A percentile compares a stretch with the other conserved stretches of the same genome.
These are phyloP conservation scores for Micoletzkya japonica DNA, from an alignment of 2,888 invertebrate species.

Conservation along the genomic window DNA sequence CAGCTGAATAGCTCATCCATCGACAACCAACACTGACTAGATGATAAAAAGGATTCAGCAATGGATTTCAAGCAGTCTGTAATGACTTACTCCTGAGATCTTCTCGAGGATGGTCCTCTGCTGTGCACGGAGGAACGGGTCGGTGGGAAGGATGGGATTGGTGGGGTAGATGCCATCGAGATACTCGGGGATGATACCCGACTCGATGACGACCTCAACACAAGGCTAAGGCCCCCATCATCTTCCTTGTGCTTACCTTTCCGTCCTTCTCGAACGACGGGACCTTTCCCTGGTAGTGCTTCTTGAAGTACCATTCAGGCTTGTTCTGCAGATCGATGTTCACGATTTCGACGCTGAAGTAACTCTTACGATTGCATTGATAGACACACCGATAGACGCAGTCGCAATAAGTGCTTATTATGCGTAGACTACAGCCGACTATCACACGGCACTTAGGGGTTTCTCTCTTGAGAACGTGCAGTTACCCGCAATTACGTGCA, in stretches of 20 bases:
- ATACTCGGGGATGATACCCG: conserved; percentile 79
- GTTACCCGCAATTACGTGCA: background rate
- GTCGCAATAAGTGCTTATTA: no score
- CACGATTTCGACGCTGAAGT: conserved; percentile 43
- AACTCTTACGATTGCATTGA: background rate
- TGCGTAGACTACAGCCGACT: no score
- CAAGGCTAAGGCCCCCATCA: background rate
- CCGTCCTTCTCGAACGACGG: conserved; percentile 75
- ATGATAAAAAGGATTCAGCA: background rate
- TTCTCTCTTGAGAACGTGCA: no score
- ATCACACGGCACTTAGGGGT: no score
- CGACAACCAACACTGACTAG: background rate
- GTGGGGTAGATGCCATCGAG: conserved; percentile 79
- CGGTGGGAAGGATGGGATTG: conserved; percentile 72
- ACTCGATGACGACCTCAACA: conserved; percentile 75
- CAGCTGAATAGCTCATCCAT: conserved; percentile 31
- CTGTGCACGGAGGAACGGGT: conserved; percentile 74
- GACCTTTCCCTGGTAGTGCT: conserved; percentile 70
- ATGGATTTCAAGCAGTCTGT: background rate
- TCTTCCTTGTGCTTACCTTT: conserved; percentile 25
- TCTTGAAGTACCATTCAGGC: conserved; percentile 78
- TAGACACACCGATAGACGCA: background rate
- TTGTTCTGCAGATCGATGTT: conserved; percentile 66
- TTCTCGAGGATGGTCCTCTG: conserved; percentile 76
- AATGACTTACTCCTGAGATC: conserved; percentile 65